phyloP scores from a whole-genome alignment of 2,888 invertebrate genomes.

The Agrenia bidenticulata region DNA sequence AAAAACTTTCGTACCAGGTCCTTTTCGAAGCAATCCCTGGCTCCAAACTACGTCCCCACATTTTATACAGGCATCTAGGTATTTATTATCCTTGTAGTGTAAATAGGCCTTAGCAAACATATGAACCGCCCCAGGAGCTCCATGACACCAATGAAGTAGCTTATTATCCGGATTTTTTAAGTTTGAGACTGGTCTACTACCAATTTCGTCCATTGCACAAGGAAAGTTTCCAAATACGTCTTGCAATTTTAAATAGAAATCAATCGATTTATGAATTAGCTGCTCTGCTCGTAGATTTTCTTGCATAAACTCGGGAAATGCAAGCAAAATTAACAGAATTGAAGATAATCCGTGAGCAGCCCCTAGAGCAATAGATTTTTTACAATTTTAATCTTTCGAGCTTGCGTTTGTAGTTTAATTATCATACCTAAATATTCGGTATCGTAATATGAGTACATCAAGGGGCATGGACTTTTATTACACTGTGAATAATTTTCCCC shows the following conservation, averaged over 20 bases:
- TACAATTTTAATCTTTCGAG: background rate
- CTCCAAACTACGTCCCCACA: conserved; percentile 79
- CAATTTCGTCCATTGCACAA: conserved; percentile 70
- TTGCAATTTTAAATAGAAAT: conserved; percentile 68
- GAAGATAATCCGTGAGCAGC: conserved; percentile 65
- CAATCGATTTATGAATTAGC: conserved; percentile 67
- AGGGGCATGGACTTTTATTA: conserved; percentile 64
- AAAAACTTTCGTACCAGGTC: conserved; percentile 63
- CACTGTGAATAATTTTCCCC: conserved; percentile 68
- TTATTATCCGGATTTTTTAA: conserved; percentile 2
- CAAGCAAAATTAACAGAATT: conserved; percentile 67
- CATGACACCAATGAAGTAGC: conserved; percentile 40
- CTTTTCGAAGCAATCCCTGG: conserved; percentile 79
- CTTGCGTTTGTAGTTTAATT: background rate
- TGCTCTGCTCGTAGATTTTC: conserved; percentile 60
- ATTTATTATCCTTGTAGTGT: conserved; percentile 71
- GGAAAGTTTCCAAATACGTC: conserved; percentile 74
- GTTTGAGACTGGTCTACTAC: conserved; percentile 56
- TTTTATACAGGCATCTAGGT: conserved; percentile 66
- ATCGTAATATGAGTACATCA: conserved; percentile 77
- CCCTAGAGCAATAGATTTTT: conserved; percentile 55
- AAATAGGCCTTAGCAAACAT: conserved; percentile 78
- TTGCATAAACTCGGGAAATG: conserved; percentile 63
- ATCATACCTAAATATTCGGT: conserved; percentile 69
- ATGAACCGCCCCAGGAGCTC: conserved; percentile 66